Evolutionary conservation across 2,888 invertebrate genomes (phyloP).

Genomic region (Notocelia uddmanniana): DNA sequence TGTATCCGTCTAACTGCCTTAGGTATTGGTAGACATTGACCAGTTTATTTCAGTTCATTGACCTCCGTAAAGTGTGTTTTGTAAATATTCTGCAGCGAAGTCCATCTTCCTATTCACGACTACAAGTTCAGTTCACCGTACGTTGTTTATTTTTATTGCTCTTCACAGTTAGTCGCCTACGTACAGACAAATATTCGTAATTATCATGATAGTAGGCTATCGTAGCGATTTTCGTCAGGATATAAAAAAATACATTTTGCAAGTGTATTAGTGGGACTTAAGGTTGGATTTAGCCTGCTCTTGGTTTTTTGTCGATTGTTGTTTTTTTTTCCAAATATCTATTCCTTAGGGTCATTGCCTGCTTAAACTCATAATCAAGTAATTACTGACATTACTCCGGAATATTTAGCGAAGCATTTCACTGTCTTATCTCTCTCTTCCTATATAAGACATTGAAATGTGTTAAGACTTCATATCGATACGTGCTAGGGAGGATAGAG

Average conservation of each 20-base stretch:
- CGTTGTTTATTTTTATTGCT: constrained; percentile 41
- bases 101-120: constrained; percentile 11
- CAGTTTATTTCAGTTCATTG: constrained; percentile 14
- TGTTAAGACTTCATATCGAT: constrained; percentile 43
- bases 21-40: too few species aligned
- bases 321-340: background rate
- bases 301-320: background rate
- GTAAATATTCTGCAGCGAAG: background rate
- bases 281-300: background rate
- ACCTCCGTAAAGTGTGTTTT: background rate
- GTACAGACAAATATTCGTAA: constrained; percentile 26
- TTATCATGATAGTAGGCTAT: constrained; percentile 32
- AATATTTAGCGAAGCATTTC: constrained; percentile 19
- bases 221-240: constrained; percentile 12
- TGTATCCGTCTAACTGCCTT: background rate
- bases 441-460: constrained; percentile 49
- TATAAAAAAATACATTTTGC: background rate
- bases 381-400: constrained; percentile 50
- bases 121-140: constrained; percentile 20
- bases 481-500: constrained; percentile 11
- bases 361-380: constrained; percentile 26
- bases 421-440: too few species aligned
- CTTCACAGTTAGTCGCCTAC: constrained; percentile 40
- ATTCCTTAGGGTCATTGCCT: constrained; percentile 49
- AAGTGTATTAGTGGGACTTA: background rate